Evolutionary conservation across 2,797 vertebrate species (phyloP).

Genomic region (Anolis apletophallus): DNA sequence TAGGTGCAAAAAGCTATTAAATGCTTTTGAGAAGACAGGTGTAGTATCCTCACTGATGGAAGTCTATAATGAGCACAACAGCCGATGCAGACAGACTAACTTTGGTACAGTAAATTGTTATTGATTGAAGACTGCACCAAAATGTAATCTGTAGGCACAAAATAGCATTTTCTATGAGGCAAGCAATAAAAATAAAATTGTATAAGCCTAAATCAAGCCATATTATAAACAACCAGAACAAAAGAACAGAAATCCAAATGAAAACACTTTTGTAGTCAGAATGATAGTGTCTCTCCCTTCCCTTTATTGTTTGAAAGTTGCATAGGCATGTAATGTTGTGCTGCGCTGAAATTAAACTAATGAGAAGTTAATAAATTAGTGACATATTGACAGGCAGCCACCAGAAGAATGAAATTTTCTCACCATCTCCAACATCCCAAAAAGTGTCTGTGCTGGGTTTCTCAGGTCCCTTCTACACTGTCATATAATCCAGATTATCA

Average conservation of each 20-base stretch:
- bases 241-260: neutral
- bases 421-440: neutral
- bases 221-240: neutral
- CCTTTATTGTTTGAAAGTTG: neutral
- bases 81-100: slow-evolving; percentile 15
- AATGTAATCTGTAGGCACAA: neutral
- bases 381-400: neutral
- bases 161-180: neutral
- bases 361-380: neutral
- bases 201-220: neutral
- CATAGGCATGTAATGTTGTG: neutral
- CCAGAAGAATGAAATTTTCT: neutral
- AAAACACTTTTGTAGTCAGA: neutral
- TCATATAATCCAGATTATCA: no score
- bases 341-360: neutral
- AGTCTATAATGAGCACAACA: slow-evolving; percentile 6
- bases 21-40: slow-evolving; percentile 28
- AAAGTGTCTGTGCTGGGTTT: neutral
- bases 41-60: slow-evolving; percentile 21
- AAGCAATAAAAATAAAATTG: neutral
- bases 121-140: slow-evolving; percentile 22
- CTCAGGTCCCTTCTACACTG: neutral
- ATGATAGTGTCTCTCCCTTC: neutral
- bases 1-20: slow-evolving; percentile 35
- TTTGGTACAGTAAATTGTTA: slow-evolving; percentile 23